Percentiles rank a stretch among this genome's conserved stretches.
Conservation (phyloP, 2,113 vertebrate genomes). For the Sorex fumeus region DNA sequence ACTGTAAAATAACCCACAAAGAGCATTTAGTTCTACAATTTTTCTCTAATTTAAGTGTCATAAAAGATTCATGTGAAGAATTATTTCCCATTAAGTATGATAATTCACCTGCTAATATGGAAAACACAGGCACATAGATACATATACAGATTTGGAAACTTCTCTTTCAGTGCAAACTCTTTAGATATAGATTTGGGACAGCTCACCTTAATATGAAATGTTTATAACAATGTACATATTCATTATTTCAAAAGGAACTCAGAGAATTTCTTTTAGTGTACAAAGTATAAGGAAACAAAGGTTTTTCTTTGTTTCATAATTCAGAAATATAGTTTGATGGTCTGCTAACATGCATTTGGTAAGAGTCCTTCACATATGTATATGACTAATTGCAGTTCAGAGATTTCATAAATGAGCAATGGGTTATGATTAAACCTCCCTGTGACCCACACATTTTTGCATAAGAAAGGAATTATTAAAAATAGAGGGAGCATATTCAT, state of each 20-base stretch:
- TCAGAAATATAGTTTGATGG: constrained; percentile 42
- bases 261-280: not conserved
- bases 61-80: constrained; percentile 4
- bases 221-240: constrained; percentile 38
- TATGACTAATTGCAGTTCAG: constrained; percentile 55
- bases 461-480: constrained; percentile 68
- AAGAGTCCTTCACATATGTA: constrained; percentile 18
- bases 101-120: constrained; percentile 24
- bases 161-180: constrained; percentile 45
- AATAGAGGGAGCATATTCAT: constrained; percentile 57
- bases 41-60: constrained; percentile 25
- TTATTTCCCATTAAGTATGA: constrained; percentile 33
- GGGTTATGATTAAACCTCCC: constrained; percentile 57
- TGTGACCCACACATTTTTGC: constrained; percentile 52
- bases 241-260: constrained; percentile 35
- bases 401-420: constrained; percentile 65
- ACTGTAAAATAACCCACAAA: not conserved
- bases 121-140: constrained; percentile 9
- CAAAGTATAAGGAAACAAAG: not conserved
- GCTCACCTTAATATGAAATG: constrained; percentile 37
- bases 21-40: not conserved
- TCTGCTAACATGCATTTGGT: not conserved
- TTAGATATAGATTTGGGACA: constrained; percentile 28
- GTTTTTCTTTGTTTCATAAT: constrained; percentile 60
- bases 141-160: not conserved